Percentiles rank a stretch among this genome's conserved stretches.
phyloP scores from a whole-genome alignment of 2,888 invertebrate species.

The Aphidoletes aphidimyza region DNA sequence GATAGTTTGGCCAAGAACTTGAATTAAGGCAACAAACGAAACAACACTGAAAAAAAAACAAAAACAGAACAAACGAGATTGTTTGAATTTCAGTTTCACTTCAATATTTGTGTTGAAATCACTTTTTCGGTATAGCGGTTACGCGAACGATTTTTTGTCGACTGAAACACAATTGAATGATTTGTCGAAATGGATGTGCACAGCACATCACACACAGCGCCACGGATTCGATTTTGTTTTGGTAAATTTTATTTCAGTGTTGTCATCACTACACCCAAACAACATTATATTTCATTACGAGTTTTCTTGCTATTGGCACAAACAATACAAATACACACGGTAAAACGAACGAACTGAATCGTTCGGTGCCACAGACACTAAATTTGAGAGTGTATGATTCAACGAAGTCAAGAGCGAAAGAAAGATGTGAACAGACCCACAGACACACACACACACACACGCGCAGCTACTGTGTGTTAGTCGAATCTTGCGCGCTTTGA shows the following conservation, averaged over 20 bases:
- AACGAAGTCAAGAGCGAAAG: no score
- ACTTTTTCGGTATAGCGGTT: constrained; percentile 30
- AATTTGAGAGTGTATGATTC: no score
- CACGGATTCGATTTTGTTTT: constrained; percentile 7
- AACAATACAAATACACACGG: neutral
- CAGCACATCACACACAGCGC: neutral
- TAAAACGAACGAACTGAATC: no score
- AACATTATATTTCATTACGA: no score
- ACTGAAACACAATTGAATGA: constrained; percentile 37
- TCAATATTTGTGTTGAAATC: no score
- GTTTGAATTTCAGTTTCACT: no score
- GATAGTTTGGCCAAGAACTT: constrained; percentile 29
- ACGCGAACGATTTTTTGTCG: constrained; percentile 21
- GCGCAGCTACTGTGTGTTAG: neutral
- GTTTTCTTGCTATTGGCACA: neutral
- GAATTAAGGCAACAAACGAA: no score
- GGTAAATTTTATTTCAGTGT: constrained; percentile 34
- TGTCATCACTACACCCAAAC: neutral
- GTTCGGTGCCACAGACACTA: no score
- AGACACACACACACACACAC: no score
- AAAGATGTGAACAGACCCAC: no score
- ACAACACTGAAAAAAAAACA: no score
- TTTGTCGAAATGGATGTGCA: constrained; percentile 39
- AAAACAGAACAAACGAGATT: no score
- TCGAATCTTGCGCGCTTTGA: constrained; percentile 38